Conservation (phyloP, 1,140 invertebrate species). For the Aphelenchoides besseyi region DNA sequence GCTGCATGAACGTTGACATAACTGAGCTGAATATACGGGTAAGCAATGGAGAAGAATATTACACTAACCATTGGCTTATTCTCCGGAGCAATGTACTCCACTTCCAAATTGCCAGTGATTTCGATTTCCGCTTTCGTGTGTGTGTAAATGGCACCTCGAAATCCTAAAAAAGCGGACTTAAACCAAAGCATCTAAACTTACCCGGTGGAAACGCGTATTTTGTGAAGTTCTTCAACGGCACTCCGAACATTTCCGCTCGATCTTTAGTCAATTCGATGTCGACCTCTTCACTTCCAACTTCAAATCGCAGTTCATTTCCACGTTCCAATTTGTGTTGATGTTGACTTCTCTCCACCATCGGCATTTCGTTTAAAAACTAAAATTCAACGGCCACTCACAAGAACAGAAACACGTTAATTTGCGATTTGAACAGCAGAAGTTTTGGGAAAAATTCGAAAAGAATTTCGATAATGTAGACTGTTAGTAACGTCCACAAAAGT, state of each 20-base stretch:
- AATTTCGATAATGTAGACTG: too few relatives aligned
- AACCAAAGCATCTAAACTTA: constrained; percentile 28
- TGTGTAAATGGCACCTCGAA: constrained; percentile 91
- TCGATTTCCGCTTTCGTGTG: constrained; percentile 87
- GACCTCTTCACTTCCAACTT: constrained; percentile 32
- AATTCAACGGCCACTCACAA: too few relatives aligned
- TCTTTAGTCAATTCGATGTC: constrained; percentile 67
- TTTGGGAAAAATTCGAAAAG: too few relatives aligned
- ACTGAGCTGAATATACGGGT: constrained; percentile 72
- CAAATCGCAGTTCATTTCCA: constrained; percentile 48
- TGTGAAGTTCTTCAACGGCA: constrained; percentile 88
- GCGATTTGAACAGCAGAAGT: too few relatives aligned
- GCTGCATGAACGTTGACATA: constrained; percentile 92
- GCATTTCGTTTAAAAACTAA: too few relatives aligned
- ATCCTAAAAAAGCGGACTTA: constrained; percentile 67
- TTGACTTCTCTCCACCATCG: too few relatives aligned
- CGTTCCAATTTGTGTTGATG: not conserved
- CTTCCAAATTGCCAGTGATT: constrained; percentile 64
- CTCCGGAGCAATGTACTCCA: constrained; percentile 54
- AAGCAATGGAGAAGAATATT: too few relatives aligned
- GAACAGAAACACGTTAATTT: too few relatives aligned
- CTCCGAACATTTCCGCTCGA: constrained; percentile 91
- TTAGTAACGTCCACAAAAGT: too few relatives aligned
- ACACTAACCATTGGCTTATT: constrained; percentile 55
- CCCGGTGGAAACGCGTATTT: constrained; percentile 78